Evolutionary conservation across 2,113 vertebrate species (phyloP), one percentile per base, ranked within the genome.

Genomic region (Pygoscelis antarcticus): DNA sequence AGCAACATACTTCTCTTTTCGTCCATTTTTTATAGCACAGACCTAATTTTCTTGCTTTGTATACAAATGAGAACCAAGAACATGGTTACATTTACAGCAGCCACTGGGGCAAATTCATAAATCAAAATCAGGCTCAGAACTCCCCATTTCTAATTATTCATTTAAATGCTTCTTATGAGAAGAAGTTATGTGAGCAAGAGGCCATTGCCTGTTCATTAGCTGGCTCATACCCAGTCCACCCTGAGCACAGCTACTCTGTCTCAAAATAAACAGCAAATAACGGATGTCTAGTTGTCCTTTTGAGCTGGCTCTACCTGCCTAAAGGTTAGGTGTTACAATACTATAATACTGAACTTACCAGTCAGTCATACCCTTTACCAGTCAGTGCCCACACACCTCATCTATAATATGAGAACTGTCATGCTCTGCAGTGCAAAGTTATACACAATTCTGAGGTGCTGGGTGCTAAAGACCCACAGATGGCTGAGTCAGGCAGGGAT

Each of bases 231-330:
- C 30, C 65, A 36, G 17, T 36, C 70, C 68, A 10, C 9, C 10
- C 49, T 57, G 30, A 80, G 46, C 62, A 46, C 0, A 0, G 32
- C 55, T 42, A 4, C 25, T 42, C 23, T 32, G 0, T 18, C 55
- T 57, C 26, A 84, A 38, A 84, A 38, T 0, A 82, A 46, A 4
- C 18, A 51, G 55, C 12, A 68, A 38, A 51, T 27, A 34, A 29
- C 2, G 2, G 61, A 23, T n/a, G 58, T 36, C 49, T 69, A 18
- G 40, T 49, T 70, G 49, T 22, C 34, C 44, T 86, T 38, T 46
- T 57, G 32, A 62, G 64, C 34, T 47, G 64, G 14, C 25, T 84
- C 40, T 44, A 8, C 18, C 62, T 76, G 44, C 32, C 78, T 42
- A 42, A 9, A 55, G 17, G 8, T 13, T n/a, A n/a, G 13, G 6